Evolutionary conservation across 2,888 invertebrate genomes (phyloP).

Genomic region (Sthenelais limicola): DNA sequence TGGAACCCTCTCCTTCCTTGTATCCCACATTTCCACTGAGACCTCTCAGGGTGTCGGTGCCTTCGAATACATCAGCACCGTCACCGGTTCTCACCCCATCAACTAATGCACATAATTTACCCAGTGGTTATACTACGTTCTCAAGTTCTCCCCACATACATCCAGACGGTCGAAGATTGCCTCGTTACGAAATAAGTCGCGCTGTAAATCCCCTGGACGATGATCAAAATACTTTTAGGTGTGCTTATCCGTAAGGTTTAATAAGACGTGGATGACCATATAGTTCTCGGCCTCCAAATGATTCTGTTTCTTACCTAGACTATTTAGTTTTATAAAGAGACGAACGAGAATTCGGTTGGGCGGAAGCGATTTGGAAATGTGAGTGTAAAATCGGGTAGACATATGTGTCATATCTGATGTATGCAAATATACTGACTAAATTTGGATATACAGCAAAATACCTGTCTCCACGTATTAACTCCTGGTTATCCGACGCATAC

Average conservation of each 20-base stretch:
- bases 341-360: no score
- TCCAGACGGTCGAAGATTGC: background rate
- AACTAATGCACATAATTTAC: constrained; percentile 18
- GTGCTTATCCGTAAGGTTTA: constrained; percentile 16
- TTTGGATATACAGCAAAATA: no score
- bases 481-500: no score
- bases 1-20: background rate
- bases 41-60: constrained; percentile 7
- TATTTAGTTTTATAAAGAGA: no score
- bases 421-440: no score
- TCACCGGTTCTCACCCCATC: background rate
- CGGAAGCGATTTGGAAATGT: no score
- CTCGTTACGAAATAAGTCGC: background rate
- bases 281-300: no score
- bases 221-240: constrained; percentile 21
- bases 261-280: background rate
- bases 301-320: no score
- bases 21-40: constrained; percentile 20
- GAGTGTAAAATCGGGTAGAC: no score
- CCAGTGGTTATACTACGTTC: background rate
- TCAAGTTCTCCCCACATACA: background rate
- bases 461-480: no score
- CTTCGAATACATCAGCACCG: background rate
- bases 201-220: constrained; percentile 11
- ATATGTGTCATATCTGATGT: no score